Evolutionary conservation across 2,113 vertebrate species (phyloP).

Genomic region (Asarcornis scutulata): DNA sequence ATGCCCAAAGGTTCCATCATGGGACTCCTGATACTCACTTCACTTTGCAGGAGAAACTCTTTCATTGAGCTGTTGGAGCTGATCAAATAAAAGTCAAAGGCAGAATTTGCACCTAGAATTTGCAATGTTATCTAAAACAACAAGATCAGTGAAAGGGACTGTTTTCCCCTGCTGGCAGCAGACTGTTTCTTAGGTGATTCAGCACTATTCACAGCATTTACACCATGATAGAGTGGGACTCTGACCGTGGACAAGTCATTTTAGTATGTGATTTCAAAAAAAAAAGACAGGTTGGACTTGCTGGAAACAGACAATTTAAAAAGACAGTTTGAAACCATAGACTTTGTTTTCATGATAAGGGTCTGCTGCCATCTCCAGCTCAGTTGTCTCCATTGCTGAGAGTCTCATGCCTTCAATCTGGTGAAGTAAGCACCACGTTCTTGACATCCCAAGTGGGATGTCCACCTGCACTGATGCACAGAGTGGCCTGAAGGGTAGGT

Average conservation of each 20-base stretch:
- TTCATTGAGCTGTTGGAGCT: background rate
- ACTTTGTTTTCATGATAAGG: background rate
- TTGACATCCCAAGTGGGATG: background rate
- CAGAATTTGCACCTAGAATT: background rate
- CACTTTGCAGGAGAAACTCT: background rate
- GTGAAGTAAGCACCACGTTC: background rate
- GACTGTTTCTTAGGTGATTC: background rate
- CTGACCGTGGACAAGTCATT: background rate
- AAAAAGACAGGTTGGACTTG: background rate
- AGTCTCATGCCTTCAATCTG: rapidly evolving
- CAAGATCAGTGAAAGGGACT: background rate
- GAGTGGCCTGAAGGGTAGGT: background rate
- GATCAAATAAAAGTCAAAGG: background rate
- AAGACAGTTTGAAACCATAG: background rate
- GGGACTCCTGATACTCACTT: background rate
- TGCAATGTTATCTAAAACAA: background rate
- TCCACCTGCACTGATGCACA: background rate
- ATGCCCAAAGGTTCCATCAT: background rate
- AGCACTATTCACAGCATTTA: background rate
- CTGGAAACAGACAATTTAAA: background rate
- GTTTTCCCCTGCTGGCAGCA: background rate
- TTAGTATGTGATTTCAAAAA: background rate
- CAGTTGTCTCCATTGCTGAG: conserved; percentile 33
- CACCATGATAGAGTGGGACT: background rate
- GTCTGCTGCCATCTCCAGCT: conserved; percentile 68